Evolutionary conservation across 2,113 vertebrate genomes (phyloP), one percentile per base, ranked within the genome.

Genomic region (Copsychus sechellarum): DNA sequence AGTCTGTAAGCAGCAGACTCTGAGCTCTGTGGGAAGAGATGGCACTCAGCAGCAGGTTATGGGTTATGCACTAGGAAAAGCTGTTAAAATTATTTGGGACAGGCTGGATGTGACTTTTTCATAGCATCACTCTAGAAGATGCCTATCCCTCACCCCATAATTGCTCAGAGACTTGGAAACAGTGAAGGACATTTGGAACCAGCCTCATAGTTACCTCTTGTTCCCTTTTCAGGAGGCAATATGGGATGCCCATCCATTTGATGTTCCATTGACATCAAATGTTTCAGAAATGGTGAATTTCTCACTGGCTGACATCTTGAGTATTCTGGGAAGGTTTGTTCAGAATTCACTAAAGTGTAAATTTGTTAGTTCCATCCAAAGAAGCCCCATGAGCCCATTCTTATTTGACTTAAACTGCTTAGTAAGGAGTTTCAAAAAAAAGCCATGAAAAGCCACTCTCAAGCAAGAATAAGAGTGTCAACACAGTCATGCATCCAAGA

Each of bases 401-500:
- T 95, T 92, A 43, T 66, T 94, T 85, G 62, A 91, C 71, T 92
- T 77, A 31, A 94, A 80, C 60, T 88, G 85, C 88, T 96, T 92
- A 90, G 90, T 86, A 92, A 96, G 76, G 61, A 47, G 31, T 90
- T 94, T 94, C 1, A 74, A 72, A 87, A 67, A 67, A 93, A 43
- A 81, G 4, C 3, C 25, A 64, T 92, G 84, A 95, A 94, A 96
- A 96, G 85, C 66, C 19, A 73, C 79, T 96, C 76, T 93, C 42
- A 73, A 80, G 56, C 47, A 94, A 93, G 92, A 95, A 97, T 78
- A 88, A 93, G 70, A 85, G 71, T 93, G 90, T 95, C 94, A 92
- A 77, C 78, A 92, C 42, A 88, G 81, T 86, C 94, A 92, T 90
- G 93, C 92, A 90, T 95, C 95, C 87, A 92, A 95, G 93, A 88